Evolutionary conservation across 2,888 invertebrate species (phyloP), one percentile per base, ranked within the genome.

Genomic region (Hesperia comma): DNA sequence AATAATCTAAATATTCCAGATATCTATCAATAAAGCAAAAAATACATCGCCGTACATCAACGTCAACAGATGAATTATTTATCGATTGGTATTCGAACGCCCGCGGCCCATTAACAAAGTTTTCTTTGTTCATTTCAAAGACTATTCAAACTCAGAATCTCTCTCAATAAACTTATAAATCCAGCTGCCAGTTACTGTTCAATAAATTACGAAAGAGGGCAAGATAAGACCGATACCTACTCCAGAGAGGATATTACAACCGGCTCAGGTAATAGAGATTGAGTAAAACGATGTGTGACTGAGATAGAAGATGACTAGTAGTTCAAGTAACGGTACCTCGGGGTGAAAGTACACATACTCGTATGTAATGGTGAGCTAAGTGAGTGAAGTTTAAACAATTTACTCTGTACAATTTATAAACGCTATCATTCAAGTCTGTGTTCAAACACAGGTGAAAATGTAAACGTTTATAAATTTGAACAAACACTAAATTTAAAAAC

Each of bases 301-400:
- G 78, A 84, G 84, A 84, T 72, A 70, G 70, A 75, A 75, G 72
- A 76, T 69, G 75, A 69, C 70, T 76, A 81, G 79, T 82, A 79
- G 79, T 79, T 82, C 81, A 79, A 75, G 75, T 88, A 88, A 89
- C 88, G 84, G 89, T 85, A 81, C 73, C 74, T 70, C 76, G 83
- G 83, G 87, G 88, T 90, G 90, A 91, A 90, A 90, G 88, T 90
- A 89, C 85, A 81, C 78, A 78, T 54, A 68, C 57, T 53, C 54
- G 63, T 60, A 68, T 66, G 63, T 60, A 60, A 68, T 60, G 60
- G 46, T 56, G 60, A 63, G 58, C 63, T 60, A 55, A 68, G 68
- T 63, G 61, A 32, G 56, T 61, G 56, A 67, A 61, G 17, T 56
- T 67, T 56, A 56, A 55, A 60, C 37, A 60, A 61, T 67, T 67